These are phyloP conservation scores for Panurus biarmicus DNA, from an alignment of 2,113 vertebrate species.

Conservation along the genomic window DNA sequence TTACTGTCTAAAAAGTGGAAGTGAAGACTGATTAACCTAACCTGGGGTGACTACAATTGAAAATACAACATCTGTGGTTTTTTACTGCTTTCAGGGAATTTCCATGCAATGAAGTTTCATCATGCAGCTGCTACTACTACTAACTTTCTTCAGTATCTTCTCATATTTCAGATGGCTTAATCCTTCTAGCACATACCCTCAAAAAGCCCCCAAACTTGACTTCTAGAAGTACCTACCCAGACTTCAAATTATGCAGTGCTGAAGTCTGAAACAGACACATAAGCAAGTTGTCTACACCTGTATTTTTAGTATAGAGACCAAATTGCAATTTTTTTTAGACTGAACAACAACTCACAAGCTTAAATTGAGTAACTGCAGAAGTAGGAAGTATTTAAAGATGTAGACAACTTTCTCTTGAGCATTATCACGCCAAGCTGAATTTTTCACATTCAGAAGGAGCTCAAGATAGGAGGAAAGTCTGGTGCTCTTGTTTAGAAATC, in stretches of 20 bases:
- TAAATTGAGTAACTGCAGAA: neutral
- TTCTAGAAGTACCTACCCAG: neutral
- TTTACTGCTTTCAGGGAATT: neutral
- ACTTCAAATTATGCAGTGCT: neutral
- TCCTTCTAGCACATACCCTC: neutral
- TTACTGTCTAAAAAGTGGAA: neutral
- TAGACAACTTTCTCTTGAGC: neutral
- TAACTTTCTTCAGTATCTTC: neutral
- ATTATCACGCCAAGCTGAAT: neutral
- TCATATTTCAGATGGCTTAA: neutral
- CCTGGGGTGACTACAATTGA: neutral
- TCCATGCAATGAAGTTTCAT: neutral
- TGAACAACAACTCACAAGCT: neutral
- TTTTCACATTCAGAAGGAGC: neutral
- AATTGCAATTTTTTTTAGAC: neutral
- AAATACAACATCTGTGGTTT: neutral
- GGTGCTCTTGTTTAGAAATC: neutral
- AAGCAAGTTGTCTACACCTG: neutral
- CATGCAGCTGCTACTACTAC: neutral
- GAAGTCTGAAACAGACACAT: neutral
- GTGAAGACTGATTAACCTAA: neutral
- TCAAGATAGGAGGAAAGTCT: neutral
- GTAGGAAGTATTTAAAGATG: neutral
- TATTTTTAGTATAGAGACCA: neutral
- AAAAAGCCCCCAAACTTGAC: neutral